Evolutionary conservation across 2,888 invertebrate species (phyloP), one percentile per base, ranked within the genome.

Genomic region (Allophyes oxyacanthae): DNA sequence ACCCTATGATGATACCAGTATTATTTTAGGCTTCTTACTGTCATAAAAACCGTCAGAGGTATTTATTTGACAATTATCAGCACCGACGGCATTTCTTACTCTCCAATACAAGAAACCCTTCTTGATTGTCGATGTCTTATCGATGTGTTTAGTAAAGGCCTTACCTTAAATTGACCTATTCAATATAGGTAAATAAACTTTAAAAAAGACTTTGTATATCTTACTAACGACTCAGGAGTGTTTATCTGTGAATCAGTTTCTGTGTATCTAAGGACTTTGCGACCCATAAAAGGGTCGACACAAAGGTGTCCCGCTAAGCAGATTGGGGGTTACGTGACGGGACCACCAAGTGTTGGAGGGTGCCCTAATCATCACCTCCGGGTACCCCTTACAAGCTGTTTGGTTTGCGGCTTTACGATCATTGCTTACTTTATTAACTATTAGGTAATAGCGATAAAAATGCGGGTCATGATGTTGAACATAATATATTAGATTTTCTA

Each of bases 251-350:
- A 87, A 88, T 89, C 86, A 85, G 85, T 86, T 86, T 85, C 82
- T 88, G 82, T 87, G 81, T 89, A 83, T 84, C 82, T 78, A 83
- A 86, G 83, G 83, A 81, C 81, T 86, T 85, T 82, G 84, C 76
- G 84, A 81, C 82, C 85, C 86, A 89, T 87, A 88, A 88, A 89
- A 87, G 89, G 88, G 86, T 85, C 83, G 78, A 77, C 78, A 77
- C 81, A 84, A 83, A 90, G 89, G 90, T 90, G 91, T 88, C 88
- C 84, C 84, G 78, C 88, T 91, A 91, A 92, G 91, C 90, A 92
- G 91, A 90, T 91, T 90, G 90, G 78, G 62, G 75, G 69, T 62
- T 82, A 89, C 92, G 92, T 92, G 92, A 90, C 87, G 51, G 57
- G 90, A 82, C 68, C 81, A 72, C 78, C 82, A 86, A 91, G 83